These are phyloP conservation scores for Acholoe squamosa DNA, from an alignment of 2,888 invertebrate genomes.

Conservation along the genomic window DNA sequence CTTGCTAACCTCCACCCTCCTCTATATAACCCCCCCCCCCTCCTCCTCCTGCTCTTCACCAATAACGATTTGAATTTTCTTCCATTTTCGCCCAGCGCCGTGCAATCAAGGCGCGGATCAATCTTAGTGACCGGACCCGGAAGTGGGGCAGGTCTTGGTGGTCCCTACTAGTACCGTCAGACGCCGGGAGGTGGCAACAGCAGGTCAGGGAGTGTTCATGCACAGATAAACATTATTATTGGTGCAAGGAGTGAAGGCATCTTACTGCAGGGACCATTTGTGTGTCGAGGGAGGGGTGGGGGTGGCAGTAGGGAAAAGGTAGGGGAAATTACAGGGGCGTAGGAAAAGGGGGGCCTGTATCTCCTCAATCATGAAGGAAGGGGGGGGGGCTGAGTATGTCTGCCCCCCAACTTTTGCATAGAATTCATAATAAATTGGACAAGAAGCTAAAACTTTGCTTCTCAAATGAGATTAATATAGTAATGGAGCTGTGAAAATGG, in stretches of 20 bases:
- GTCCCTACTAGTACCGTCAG: neutral
- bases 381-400: too few relatives aligned
- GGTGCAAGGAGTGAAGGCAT: neutral
- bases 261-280: neutral
- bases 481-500: too few relatives aligned
- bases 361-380: too few relatives aligned
- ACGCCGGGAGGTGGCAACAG: neutral
- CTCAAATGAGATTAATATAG: too few relatives aligned
- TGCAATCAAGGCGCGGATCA: neutral
- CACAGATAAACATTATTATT: slow-evolving; percentile 7
- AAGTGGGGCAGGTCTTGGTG: neutral
- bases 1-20: neutral
- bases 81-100: slow-evolving; percentile 35
- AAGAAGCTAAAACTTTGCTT: too few relatives aligned
- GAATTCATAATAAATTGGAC: too few relatives aligned
- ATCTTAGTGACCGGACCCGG: neutral
- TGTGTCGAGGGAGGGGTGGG: neutral
- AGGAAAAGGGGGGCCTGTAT: too few relatives aligned
- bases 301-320: neutral
- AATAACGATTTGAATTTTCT: slow-evolving; percentile 28
- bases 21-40: neutral
- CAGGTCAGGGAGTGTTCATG: neutral
- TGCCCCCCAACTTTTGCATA: too few relatives aligned
- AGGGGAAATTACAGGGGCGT: too few relatives aligned
- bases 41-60: neutral